These are phyloP conservation scores for Blera fallax DNA, from an alignment of 2,888 invertebrate genomes.

Conservation along the genomic window DNA sequence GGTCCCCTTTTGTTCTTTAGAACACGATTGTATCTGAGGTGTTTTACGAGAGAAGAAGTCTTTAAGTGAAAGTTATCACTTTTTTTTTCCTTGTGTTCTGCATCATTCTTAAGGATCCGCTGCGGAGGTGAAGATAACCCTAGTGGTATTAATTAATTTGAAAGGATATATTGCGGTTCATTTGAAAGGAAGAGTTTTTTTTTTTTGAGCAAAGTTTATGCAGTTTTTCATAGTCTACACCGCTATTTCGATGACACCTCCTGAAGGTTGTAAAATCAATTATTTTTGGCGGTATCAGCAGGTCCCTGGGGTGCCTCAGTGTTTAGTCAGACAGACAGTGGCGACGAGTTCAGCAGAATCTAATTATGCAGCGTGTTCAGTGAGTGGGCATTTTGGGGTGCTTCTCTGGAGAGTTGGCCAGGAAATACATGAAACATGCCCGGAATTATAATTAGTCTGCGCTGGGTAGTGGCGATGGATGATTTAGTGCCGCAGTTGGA, in stretches of 20 bases:
- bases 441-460: conserved; percentile 57
- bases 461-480: conserved; percentile 1
- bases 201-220: conserved; percentile 33
- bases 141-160: conserved; percentile 64
- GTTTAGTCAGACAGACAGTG: not conserved
- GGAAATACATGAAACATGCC: conserved; percentile 26
- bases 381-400: not conserved
- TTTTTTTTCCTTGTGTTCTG: conserved; percentile 10
- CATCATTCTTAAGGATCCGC: conserved; percentile 9
- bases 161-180: conserved; percentile 60
- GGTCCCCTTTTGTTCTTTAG: conserved; percentile 37
- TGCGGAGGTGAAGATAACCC: conserved; percentile 56
- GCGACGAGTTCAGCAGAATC: conserved; percentile 30
- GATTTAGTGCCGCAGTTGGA: conserved; percentile 31
- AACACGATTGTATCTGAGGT: conserved; percentile 45
- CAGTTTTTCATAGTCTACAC: conserved; percentile 38
- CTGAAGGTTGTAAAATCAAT: conserved; percentile 32
- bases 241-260: conserved; percentile 8
- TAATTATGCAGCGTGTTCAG: conserved; percentile 38
- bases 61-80: conserved; percentile 68
- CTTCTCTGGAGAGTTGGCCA: conserved; percentile 25
- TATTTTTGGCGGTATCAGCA: conserved; percentile 14
- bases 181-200: conserved; percentile 16
- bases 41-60: conserved; percentile 26
- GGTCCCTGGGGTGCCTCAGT: not conserved